Percentiles rank a stretch among this genome's conserved stretches.
These are phyloP conservation scores for Chionodraco myersi DNA, from an alignment of 2,113 vertebrate species.

Conservation along the genomic window DNA sequence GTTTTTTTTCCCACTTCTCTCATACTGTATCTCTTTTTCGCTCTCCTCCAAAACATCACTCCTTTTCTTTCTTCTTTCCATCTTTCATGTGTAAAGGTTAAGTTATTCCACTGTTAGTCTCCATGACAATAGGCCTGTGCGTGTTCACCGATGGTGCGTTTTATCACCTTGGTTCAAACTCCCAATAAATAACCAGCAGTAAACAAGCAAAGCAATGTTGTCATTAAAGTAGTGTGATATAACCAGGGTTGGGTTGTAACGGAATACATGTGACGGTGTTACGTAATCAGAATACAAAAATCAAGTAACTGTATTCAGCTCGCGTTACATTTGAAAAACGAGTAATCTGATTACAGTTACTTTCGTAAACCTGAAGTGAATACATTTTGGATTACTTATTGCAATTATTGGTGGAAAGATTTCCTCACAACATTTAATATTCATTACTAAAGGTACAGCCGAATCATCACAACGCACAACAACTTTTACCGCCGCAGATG, in stretches of 20 bases:
- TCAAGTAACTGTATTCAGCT: too few relatives aligned
- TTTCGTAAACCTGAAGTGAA: too few relatives aligned
- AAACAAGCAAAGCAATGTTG: neutral
- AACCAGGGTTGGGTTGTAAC: neutral
- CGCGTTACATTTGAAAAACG: too few relatives aligned
- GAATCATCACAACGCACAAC: too few relatives aligned
- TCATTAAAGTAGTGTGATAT: slow-evolving; percentile 20
- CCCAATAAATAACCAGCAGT: neutral
- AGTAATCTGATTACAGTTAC: too few relatives aligned
- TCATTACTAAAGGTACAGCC: too few relatives aligned
- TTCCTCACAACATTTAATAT: too few relatives aligned
- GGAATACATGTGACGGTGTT: too few relatives aligned
- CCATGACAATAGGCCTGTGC: slow-evolving; percentile 18
- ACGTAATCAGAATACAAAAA: too few relatives aligned
- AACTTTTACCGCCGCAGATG: too few relatives aligned
- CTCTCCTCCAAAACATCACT: neutral
- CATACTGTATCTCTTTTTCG: neutral
- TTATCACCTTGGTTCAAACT: slow-evolving; percentile 20
- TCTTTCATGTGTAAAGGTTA: slow-evolving; percentile 59
- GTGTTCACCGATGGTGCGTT: slow-evolving; percentile 22
- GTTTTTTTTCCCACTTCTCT: neutral
- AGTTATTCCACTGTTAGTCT: slow-evolving; percentile 57
- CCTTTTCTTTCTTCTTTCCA: slow-evolving; percentile 1
- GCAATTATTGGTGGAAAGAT: too few relatives aligned
- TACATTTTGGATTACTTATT: too few relatives aligned